Base-by-base conservation (phyloP, 2,888 invertebrate genomes). In the Quadroppia sp. region DNA sequence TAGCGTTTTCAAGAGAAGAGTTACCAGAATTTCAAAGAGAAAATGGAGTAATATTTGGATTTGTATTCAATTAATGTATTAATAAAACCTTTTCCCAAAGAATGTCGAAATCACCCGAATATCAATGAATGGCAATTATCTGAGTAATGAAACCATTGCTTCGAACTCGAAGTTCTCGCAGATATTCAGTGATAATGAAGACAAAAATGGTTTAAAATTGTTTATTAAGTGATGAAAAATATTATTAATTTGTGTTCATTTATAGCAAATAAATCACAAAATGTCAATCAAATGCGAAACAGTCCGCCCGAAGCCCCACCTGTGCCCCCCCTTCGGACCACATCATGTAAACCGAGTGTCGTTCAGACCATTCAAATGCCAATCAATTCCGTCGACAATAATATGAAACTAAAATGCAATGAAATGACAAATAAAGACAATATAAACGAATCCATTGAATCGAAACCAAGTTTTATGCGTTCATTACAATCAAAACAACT, bases 1-100 rank as follows among this genome's bases (percentile, higher is more conserved):
- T 23, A 72, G 59, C 61, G 17, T 30, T 71, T 15, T 73, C 61
- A n/a, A 40, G 72, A 71, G 61, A 42, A 4, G 71, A 74, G 28
- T 50, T 53, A 13, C 32, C 71, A 13, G 71, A 67, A 67, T 67
- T 40, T 42, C 67, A 67, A 20, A 67, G n/a, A 17, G 67, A 67
- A 67, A 67, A 40, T 67, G 67, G 67, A 3, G 67, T 67, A 67
- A 23, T 3, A n/a, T n/a, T 64, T 64, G 30, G 17, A 53, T 32
- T 59, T 32, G 28, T n/a, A 32, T 40, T 40, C 23, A 67, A 15
- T n/a, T n/a, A 23, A n/a, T 40, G 23, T 40, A 40, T 40, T 20
- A 64, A n/a, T 64, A 20, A 11, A 23, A 1, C 40, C 23, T 11
- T 23, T 17, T 13, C 36, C 4, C 20, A 67, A 67, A 67, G 67